phyloP scores from a whole-genome alignment of 2,797 vertebrate genomes.

The Myotis myotis region DNA sequence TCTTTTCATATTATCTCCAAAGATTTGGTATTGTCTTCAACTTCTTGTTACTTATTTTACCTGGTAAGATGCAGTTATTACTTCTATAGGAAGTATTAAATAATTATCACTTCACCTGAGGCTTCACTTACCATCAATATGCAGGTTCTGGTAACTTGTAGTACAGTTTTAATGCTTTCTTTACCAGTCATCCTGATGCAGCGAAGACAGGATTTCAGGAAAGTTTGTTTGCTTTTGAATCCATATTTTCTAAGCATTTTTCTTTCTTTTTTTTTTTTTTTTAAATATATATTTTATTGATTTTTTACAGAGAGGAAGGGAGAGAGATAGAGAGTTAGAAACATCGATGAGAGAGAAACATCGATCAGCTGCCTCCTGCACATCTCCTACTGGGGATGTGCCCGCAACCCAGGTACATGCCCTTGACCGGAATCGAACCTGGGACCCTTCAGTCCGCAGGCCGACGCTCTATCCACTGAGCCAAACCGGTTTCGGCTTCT shows the following conservation, averaged over 20 bases:
- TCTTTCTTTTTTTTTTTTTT: too few relatives aligned
- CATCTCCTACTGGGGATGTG: too few relatives aligned
- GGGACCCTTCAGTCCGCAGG: too few relatives aligned
- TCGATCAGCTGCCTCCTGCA: too few relatives aligned
- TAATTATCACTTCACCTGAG: background rate
- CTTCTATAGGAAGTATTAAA: background rate
- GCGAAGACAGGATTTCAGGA: background rate
- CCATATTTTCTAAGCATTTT: background rate
- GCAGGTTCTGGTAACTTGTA: background rate
- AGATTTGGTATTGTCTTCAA: background rate
- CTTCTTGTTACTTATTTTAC: conserved; percentile 27
- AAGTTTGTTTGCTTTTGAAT: background rate
- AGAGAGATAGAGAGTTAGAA: too few relatives aligned
- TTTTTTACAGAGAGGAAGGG: too few relatives aligned
- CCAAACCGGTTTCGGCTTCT: too few relatives aligned
- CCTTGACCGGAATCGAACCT: too few relatives aligned
- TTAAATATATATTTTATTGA: too few relatives aligned
- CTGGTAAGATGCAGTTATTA: background rate
- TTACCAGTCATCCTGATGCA: background rate
- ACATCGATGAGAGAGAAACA: too few relatives aligned
- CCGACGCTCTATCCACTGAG: too few relatives aligned
- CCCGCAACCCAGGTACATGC: too few relatives aligned
- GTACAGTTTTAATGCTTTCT: background rate
- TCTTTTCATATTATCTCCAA: background rate
- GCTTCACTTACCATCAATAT: background rate